Evolutionary conservation across 1,140 invertebrate genomes (phyloP), one percentile per base, ranked within the genome.

Genomic region (Matsumurasca onukii): DNA sequence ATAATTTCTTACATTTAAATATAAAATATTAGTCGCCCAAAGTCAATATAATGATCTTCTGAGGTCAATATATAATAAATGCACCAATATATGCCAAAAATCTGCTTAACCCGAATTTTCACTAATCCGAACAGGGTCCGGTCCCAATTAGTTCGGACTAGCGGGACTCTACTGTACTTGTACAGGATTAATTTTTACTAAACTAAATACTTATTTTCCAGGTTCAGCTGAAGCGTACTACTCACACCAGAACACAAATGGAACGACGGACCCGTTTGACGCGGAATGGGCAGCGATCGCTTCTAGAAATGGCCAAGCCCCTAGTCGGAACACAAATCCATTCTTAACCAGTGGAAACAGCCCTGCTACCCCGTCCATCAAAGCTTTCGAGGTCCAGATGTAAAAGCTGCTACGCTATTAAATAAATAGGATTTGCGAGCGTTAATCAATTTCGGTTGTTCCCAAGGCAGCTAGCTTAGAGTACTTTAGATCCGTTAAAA

Each of bases 271-370:
- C 82, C 92, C 92, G 0, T 94, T 94, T 76, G 91, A 94, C 78
- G 91, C 91, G 3, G 92, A 93, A 75, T 94, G 93, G 92, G 91
- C 89, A 1, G 88, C 88, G 0, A 68, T 68, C 30, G 67, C 67
- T 2, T 62, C 67, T 1, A 31, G 67, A 30, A 68, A 63, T 30
- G 67, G 67, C 34, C 67, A 68, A 39, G 25, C 77, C 82, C 78
- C 79, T 34, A n/a, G n/a, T n/a, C 75, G 73, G 65, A 77, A 70
- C 45, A 79, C 79, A n/a, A 85, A 83, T 71, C 81, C 84, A 2
- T 84, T 84, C 71, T 73, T 79, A 55, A 76, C 78, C 57, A 70
- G 45, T 57, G 68, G 65, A 31, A 55, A 69, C 1, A 31, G 49
- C 20, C 13, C 55, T 20, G 59, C 34, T 24, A 22, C 59, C 55